Percentiles rank a stretch among this genome's conserved stretches.
phyloP scores from a whole-genome alignment of 2,797 vertebrate species.

The Notoglanidium macrostoma region DNA sequence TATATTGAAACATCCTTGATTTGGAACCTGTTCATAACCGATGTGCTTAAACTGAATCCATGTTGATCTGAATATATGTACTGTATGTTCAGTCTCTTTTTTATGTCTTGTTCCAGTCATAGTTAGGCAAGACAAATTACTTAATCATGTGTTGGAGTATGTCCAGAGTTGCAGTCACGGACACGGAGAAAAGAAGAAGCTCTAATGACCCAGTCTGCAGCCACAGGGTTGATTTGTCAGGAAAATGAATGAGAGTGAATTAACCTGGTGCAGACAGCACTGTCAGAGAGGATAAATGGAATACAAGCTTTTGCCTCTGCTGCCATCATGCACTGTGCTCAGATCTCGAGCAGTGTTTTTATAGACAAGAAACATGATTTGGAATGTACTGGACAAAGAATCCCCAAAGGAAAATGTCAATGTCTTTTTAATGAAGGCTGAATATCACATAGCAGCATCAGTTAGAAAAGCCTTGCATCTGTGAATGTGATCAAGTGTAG shows the following conservation, averaged over 20 bases:
- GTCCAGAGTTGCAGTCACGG: conserved; percentile 31
- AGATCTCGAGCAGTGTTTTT: conserved; percentile 37
- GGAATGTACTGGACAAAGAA: conserved; percentile 23
- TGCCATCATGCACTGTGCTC: conserved; percentile 5
- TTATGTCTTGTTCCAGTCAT: conserved; percentile 37
- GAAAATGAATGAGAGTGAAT: conserved; percentile 50
- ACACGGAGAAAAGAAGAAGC: conserved; percentile 35
- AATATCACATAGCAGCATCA: conserved; percentile 29
- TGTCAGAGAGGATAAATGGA: conserved; percentile 26
- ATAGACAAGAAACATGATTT: conserved; percentile 37
- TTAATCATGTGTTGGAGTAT: conserved; percentile 42
- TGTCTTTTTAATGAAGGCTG: conserved; percentile 41
- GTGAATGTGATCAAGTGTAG: not conserved
- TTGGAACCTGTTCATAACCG: not conserved
- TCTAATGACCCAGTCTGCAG: conserved; percentile 44
- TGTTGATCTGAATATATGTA: conserved; percentile 10
- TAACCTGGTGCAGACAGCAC: conserved; percentile 7
- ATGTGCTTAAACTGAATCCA: conserved; percentile 24
- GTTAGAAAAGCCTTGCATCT: conserved; percentile 9
- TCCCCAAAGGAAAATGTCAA: conserved; percentile 28
- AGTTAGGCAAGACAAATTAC: conserved; percentile 45
- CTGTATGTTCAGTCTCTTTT: conserved; percentile 25
- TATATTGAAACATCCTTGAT: conserved; percentile 15
- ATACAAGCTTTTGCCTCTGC: conserved; percentile 24
- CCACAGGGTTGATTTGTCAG: conserved; percentile 43